phyloP scores from a whole-genome alignment of 2,888 invertebrate genomes.

The Therioaphis trifolii region DNA sequence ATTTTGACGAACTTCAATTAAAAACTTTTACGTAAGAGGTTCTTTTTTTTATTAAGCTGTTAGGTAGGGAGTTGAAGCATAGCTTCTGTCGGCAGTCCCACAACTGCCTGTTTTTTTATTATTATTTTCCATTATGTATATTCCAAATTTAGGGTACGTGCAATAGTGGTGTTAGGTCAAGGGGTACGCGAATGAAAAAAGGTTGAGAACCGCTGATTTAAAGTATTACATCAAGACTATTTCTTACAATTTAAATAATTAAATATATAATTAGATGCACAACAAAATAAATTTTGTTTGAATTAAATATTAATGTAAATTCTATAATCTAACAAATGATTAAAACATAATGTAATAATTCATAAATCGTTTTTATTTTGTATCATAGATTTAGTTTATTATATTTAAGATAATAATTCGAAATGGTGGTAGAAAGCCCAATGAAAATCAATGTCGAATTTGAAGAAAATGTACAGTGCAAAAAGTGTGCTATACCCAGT shows the following conservation, averaged over 20 bases:
- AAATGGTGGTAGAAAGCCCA: slow-evolving; percentile 60
- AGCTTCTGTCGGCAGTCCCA: too few species aligned
- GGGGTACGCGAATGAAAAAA: too few species aligned
- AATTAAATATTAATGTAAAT: neutral
- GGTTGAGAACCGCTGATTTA: too few species aligned
- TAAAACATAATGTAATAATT: slow-evolving; percentile 1
- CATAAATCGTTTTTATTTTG: neutral
- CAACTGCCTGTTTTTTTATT: too few species aligned
- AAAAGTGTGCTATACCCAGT: slow-evolving; percentile 42
- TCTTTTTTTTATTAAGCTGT: too few species aligned
- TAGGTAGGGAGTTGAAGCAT: too few species aligned
- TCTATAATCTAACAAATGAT: neutral
- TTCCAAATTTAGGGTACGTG: too few species aligned
- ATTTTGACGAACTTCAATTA: too few species aligned
- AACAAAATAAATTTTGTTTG: neutral
- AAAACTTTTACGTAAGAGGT: too few species aligned
- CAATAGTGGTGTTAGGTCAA: too few species aligned
- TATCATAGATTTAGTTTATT: neutral
- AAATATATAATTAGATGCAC: neutral
- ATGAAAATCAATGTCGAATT: slow-evolving; percentile 58
- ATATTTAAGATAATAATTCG: slow-evolving; percentile 17
- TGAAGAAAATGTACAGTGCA: slow-evolving; percentile 39
- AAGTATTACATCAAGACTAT: slow-evolving; percentile 28
- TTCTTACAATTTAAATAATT: slow-evolving; percentile 3
- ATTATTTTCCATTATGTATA: too few species aligned